Percentiles rank a stretch among this genome's conserved stretches.
Evolutionary conservation across 2,888 invertebrate species (phyloP).

Genomic region (Crioceris asparagi): DNA sequence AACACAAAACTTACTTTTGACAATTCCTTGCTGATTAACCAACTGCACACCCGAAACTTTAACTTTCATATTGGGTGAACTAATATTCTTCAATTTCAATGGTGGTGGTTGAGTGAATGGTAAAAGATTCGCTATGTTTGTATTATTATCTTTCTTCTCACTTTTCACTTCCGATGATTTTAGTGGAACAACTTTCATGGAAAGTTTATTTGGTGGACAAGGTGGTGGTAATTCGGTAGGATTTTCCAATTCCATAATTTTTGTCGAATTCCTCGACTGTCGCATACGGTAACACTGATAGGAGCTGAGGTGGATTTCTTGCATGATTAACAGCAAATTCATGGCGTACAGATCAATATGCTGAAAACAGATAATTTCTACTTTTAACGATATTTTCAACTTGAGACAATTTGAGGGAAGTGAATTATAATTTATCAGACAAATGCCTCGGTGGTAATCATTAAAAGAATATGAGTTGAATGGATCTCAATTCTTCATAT

Average conservation of each 20-base stretch:
- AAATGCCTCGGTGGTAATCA: conserved; percentile 27
- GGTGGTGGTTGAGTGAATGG: conserved; percentile 11
- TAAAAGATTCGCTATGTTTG: neutral
- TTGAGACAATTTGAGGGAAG: too few relatives aligned
- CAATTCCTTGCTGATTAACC: conserved; percentile 44
- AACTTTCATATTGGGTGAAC: conserved; percentile 26
- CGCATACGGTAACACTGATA: conserved; percentile 77
- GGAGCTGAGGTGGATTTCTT: conserved; percentile 61
- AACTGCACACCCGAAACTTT: conserved; percentile 40
- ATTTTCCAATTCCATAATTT: conserved; percentile 52
- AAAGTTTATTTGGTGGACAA: conserved; percentile 45
- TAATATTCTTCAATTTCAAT: conserved; percentile 10
- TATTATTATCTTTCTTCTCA: conserved; percentile 14
- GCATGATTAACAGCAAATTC: conserved; percentile 54
- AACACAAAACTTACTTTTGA: conserved; percentile 39
- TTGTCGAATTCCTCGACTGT: conserved; percentile 60
- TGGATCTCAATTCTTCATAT: conserved; percentile 22
- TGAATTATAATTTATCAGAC: conserved; percentile 19
- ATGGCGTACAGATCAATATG: conserved; percentile 53
- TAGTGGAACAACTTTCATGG: conserved; percentile 25
- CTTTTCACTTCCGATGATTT: conserved; percentile 17
- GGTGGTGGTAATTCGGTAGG: conserved; percentile 47
- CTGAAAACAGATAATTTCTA: conserved; percentile 40
- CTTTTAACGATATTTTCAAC: too few relatives aligned
- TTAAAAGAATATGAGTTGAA: conserved; percentile 20